Evolutionary conservation across 2,113 vertebrate species (phyloP).

Genomic region (Albula goreensis): DNA sequence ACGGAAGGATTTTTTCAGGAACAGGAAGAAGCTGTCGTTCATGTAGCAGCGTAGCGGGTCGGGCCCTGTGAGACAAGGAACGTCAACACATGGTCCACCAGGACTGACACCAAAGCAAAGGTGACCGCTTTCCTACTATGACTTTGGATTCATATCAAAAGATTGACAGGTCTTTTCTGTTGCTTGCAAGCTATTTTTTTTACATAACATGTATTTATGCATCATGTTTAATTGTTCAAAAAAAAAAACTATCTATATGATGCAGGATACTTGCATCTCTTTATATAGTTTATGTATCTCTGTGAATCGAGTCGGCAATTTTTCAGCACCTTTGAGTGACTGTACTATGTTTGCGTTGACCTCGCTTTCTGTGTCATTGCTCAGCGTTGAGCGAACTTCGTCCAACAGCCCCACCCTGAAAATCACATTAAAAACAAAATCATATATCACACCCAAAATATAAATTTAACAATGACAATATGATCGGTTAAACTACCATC

Average conservation of each 20-base stretch:
- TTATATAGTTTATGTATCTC: no score
- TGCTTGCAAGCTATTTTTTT: no score
- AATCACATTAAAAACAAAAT: conserved; percentile 12
- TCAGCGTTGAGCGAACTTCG: conserved; percentile 46
- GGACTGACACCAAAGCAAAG: no score
- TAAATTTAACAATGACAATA: neutral
- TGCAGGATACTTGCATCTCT: no score
- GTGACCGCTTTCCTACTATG: no score
- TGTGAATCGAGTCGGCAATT: neutral
- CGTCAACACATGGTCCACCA: neutral
- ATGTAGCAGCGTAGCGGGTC: conserved; percentile 59
- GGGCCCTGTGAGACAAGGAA: conserved; percentile 43
- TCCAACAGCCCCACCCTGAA: conserved; percentile 59
- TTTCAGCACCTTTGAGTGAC: conserved; percentile 56
- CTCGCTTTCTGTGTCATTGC: conserved; percentile 31
- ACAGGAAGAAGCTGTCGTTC: conserved; percentile 61
- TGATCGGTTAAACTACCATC: neutral
- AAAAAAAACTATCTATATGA: no score
- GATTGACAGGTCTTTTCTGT: no score
- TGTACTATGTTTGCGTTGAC: conserved; percentile 56
- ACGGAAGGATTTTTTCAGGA: conserved; percentile 57
- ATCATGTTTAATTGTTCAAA: no score
- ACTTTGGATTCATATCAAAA: no score
- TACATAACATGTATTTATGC: no score
- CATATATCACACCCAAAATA: neutral